Base-by-base conservation (phyloP, 2,113 vertebrate genomes). In the Labeo rohita region DNA sequence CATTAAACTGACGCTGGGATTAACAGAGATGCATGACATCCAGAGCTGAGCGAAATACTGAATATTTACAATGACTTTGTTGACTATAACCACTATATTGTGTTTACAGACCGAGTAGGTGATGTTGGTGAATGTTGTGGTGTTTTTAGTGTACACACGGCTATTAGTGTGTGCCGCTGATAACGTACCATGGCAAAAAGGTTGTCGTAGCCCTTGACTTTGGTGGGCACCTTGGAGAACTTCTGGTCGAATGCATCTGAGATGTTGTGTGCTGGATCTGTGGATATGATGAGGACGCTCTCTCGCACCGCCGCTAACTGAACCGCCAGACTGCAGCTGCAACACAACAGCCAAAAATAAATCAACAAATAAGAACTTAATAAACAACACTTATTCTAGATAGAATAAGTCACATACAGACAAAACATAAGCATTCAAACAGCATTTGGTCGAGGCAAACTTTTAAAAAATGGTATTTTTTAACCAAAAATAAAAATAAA, bases 211-310 rank as follows among this genome's bases (percentile, higher is more conserved):
- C 98, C 98, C 87, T 96, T 97, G 82, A 99, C 97, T 90, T 98
- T 98, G 21, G 98, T 99, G 49, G 97, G 98, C 18, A 99, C 98
- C 90, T 99, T 99, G 76, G 97, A 98, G 89, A 99, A 99, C 90
- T 99, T 99, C 94, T 99, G 98, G 92, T 99, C 98, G 59, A 99
- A 99, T 83, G 97, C 97, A 83, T 99, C 98, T 0, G 98, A 99
- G 89, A 99, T 99, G 92, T 99, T 99, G 90, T 99, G 98, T 3
- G 98, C 98, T 2, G 98, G 98, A 92, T 99, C 98, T 0, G 98
- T 99, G 88, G 98, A 99, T 86, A 99, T 99, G 94, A 99, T 98
- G n/a, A 99, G 96, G 80, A 99, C 98, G 1, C 97, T 99, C 90
- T 99, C 98, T 5, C 98, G 93, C n/a, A 98, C 96, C 1, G 96